A percentile compares a stretch with the other conserved stretches of the same genome.
Evolutionary conservation across 2,113 vertebrate genomes (phyloP).

Genomic region (Myrmophylax atrothorax): DNA sequence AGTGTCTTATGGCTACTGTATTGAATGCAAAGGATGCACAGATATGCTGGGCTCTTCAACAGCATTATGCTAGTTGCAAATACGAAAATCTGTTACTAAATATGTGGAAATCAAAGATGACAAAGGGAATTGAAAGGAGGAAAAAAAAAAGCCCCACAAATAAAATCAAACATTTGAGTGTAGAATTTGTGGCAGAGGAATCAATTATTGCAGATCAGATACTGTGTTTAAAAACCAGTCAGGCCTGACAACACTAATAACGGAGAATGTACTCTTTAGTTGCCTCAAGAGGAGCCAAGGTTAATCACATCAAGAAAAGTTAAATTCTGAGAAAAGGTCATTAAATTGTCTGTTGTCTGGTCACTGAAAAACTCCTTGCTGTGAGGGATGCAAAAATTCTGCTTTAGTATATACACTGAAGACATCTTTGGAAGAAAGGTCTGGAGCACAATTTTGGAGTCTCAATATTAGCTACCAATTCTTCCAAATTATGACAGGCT

Average conservation of each 20-base stretch:
- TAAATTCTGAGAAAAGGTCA: not conserved
- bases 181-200: not conserved
- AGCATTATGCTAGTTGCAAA: rapidly evolving
- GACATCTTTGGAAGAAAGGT: not conserved
- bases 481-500: not conserved
- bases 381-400: not conserved
- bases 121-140: not conserved
- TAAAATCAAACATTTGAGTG: not conserved
- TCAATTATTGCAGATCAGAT: not conserved
- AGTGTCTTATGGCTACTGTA: not conserved
- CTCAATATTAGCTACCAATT: not conserved
- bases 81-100: not conserved
- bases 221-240: not conserved
- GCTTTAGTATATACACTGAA: not conserved
- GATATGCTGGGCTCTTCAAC: not conserved
- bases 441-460: not conserved
- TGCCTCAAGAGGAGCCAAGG: not conserved
- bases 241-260: not conserved
- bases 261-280: not conserved
- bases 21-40: not conserved
- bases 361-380: not conserved
- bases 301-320: not conserved
- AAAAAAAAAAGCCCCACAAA: not conserved
- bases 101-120: rapidly evolving
- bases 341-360: not conserved